A percentile compares a stretch with the other conserved stretches of the same genome.
phyloP scores from a whole-genome alignment of 2,888 invertebrate species.

The Polydrusus cervinus region DNA sequence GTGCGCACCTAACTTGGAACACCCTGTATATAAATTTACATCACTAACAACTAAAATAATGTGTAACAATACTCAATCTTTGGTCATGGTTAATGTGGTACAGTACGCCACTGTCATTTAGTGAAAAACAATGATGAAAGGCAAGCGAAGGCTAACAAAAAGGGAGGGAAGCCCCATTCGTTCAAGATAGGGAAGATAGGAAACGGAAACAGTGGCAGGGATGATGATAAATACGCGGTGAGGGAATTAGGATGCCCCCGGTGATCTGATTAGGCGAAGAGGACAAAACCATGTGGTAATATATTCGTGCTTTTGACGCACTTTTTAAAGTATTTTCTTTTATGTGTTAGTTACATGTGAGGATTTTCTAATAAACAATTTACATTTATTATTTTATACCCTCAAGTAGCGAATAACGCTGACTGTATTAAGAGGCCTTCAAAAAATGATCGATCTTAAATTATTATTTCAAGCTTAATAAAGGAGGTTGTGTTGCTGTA shows the following conservation, averaged over 20 bases:
- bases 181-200: slow-evolving; percentile 25
- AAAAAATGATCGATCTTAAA: no score
- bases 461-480: no score
- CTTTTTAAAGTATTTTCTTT: slow-evolving; percentile 3
- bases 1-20: no score
- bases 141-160: slow-evolving; percentile 29
- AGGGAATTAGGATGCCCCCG: slow-evolving; percentile 36
- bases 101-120: slow-evolving; percentile 6
- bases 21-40: no score
- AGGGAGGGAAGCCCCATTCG: slow-evolving; percentile 20
- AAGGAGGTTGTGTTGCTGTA: no score
- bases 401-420: no score
- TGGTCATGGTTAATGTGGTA: no score
- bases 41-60: no score
- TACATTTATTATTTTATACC: no score
- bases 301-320: slow-evolving; percentile 13
- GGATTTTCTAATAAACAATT: neutral
- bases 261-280: slow-evolving; percentile 29
- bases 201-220: slow-evolving; percentile 35
- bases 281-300: slow-evolving; percentile 21
- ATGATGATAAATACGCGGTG: slow-evolving; percentile 37
- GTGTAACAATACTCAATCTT: no score
- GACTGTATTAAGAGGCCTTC: no score
- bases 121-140: slow-evolving; percentile 39
- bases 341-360: neutral